A percentile compares a stretch with the other conserved stretches of the same genome.
Conservation (phyloP, 2,888 invertebrate species). For the Philopedon plagiatum region DNA sequence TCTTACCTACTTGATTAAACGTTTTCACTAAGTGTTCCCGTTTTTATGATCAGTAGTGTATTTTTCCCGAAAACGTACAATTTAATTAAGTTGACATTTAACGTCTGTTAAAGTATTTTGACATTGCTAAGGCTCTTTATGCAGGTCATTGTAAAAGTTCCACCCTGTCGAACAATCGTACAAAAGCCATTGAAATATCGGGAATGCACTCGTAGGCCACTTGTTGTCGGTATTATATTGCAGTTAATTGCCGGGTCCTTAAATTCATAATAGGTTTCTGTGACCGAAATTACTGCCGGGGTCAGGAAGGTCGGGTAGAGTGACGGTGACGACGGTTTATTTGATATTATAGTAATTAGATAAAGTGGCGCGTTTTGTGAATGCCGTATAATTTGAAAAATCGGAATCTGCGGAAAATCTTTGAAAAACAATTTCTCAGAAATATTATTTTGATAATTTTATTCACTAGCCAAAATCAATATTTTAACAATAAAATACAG, state of each 20-base stretch:
- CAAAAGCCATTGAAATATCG: constrained; percentile 49
- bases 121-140: background rate
- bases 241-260: constrained; percentile 50
- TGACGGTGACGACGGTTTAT: constrained; percentile 8
- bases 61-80: background rate
- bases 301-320: constrained; percentile 27
- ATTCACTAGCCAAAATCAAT: no score
- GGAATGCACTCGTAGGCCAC: constrained; percentile 45
- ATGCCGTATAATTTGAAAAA: no score
- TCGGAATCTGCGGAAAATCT: no score
- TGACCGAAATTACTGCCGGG: constrained; percentile 42
- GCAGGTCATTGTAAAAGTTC: constrained; percentile 48
- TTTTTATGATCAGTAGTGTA: no score
- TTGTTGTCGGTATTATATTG: constrained; percentile 50
- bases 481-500: no score
- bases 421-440: no score
- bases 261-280: constrained; percentile 46
- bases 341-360: constrained; percentile 4
- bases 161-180: constrained; percentile 60
- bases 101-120: background rate
- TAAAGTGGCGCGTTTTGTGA: background rate
- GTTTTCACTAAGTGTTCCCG: no score
- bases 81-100: constrained; percentile 4
- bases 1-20: no score
- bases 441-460: no score